Conservation (phyloP, 2,888 invertebrate genomes). For the Galerucella pusilla region DNA sequence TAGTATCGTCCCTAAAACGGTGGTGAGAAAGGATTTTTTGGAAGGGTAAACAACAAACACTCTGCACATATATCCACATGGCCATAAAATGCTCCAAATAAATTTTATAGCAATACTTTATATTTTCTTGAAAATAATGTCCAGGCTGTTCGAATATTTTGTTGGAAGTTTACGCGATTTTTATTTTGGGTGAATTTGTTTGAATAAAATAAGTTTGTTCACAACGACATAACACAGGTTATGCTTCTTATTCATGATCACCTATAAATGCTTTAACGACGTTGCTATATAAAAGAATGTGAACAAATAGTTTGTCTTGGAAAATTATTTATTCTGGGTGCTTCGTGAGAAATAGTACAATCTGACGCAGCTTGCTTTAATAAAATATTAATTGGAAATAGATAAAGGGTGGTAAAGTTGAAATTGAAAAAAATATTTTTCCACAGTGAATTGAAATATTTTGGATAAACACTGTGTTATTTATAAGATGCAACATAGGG, state of each 20-base stretch:
- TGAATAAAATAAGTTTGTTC: neutral
- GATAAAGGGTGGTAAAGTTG: too few relatives aligned
- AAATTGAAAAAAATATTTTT: too few relatives aligned
- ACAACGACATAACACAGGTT: neutral
- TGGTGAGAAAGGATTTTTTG: slow-evolving; percentile 8
- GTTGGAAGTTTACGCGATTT: neutral
- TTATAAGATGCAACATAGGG: too few relatives aligned
- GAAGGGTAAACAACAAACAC: slow-evolving; percentile 38
- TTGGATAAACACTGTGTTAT: too few relatives aligned
- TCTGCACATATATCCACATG: slow-evolving; percentile 34
- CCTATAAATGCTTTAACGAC: too few relatives aligned
- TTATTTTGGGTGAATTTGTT: neutral
- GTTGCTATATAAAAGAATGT: neutral
- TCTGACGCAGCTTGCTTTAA: too few relatives aligned
- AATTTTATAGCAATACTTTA: neutral
- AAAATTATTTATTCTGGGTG: too few relatives aligned
- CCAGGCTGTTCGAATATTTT: neutral
- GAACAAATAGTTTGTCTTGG: neutral
- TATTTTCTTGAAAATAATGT: slow-evolving; percentile 15
- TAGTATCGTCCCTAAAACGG: slow-evolving; percentile 1
- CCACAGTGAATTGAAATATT: too few relatives aligned
- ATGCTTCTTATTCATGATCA: neutral
- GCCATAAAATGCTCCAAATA: slow-evolving; percentile 26
- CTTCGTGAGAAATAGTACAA: too few relatives aligned
- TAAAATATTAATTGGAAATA: too few relatives aligned